Evolutionary conservation across 1,140 invertebrate species (phyloP), one percentile per base, ranked within the genome.

Genomic region (Panagrolaimus sp.): DNA sequence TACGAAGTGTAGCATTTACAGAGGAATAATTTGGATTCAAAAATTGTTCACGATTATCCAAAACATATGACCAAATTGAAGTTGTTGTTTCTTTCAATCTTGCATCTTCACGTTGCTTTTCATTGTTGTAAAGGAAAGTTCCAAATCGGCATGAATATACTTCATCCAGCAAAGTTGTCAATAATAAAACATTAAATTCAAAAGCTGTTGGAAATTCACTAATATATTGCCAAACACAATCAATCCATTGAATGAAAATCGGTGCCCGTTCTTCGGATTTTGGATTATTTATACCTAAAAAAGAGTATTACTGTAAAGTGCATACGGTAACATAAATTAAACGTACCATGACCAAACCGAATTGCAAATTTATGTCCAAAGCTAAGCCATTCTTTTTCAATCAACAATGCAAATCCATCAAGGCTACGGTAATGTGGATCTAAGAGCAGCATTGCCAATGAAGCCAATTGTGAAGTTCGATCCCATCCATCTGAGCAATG

Each of bases 401-500:
- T 91, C 0, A 99, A 87, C 8, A 98, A 91, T 85, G 96, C 89
- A 84, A 98, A 98, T 12, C 95, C 94, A 80, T 90, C 89, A 1
- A 94, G 88, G 0, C 93, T 96, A 76, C 94, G 87, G 83, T 96
- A 97, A 84, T 92, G 93, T 0, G 93, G 91, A 86, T 97, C 94
- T 21, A 96, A 83, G 86, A 96, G 89, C 4, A 97, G 83, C 91
- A 96, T 94, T 0, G 93, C 88, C 6, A 97, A 84, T 0, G 92
- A 91, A 1, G 94, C 95, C 10, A 96, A 84, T 87, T 96, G 69
- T 66, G 95, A 90, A 0, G 96, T 98, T 75, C 96, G 87, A 85
- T 99, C 96, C 96, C 96, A 99, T 17, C 96, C 96, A 87, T 99
- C 96, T 0, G 93, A 96, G 83, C 96, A 99, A 84, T 99, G 96